Evolutionary conservation across 2,888 invertebrate species (phyloP).

Genomic region (Lamproptera curius): DNA sequence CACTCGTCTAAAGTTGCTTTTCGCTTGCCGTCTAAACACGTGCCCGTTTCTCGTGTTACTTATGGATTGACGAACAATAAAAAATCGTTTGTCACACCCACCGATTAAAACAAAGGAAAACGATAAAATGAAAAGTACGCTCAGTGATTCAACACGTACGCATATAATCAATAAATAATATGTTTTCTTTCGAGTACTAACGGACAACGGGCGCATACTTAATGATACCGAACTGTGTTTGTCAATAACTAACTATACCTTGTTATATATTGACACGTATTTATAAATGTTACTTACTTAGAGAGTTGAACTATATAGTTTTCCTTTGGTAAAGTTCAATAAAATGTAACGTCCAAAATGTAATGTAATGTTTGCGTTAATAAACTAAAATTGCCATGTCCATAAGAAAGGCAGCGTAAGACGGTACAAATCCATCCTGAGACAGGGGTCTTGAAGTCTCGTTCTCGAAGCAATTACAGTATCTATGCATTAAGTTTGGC

Average conservation of each 20-base stretch:
- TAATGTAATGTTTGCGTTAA: background rate
- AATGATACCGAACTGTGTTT: background rate
- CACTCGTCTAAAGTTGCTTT: background rate
- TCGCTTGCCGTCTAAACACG: background rate
- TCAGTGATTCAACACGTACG: slow-evolving; percentile 14
- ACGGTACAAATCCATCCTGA: background rate
- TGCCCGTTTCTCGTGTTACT: slow-evolving; percentile 13
- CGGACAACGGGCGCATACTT: background rate
- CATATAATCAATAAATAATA: slow-evolving; percentile 10
- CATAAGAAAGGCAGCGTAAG: too few species aligned
- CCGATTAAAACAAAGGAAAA: slow-evolving; percentile 21
- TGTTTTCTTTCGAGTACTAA: slow-evolving; percentile 1
- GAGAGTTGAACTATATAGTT: background rate
- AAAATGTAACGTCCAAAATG: background rate
- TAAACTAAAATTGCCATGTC: background rate
- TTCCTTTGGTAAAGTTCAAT: background rate
- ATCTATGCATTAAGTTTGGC: too few species aligned
- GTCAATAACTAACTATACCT: background rate
- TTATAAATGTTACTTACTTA: background rate
- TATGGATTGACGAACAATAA: slow-evolving; percentile 20
- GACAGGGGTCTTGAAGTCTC: too few species aligned
- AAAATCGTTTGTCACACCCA: slow-evolving; percentile 18
- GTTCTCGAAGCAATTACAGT: too few species aligned
- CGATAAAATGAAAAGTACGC: slow-evolving; percentile 19
- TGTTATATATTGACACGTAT: background rate